phyloP scores from a whole-genome alignment of 2,113 vertebrate genomes.

The Pseudonaja textilis region DNA sequence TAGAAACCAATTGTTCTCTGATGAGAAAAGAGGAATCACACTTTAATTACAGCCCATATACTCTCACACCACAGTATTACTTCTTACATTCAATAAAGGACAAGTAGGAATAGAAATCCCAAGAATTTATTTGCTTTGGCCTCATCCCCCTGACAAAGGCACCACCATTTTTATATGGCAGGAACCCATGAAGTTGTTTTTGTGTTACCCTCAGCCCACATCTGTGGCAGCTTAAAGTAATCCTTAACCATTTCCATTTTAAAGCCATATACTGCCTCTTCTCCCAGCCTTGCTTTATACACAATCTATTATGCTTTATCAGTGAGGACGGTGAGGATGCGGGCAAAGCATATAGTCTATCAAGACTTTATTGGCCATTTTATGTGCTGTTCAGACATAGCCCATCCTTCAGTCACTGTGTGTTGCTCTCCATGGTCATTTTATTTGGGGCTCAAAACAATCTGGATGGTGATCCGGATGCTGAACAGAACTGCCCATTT shows the following conservation, averaged over 20 bases:
- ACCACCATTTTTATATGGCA: neutral
- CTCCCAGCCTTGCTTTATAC: neutral
- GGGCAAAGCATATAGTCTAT: neutral
- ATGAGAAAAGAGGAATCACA: constrained; percentile 22
- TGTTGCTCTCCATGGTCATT: neutral
- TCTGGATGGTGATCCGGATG: neutral
- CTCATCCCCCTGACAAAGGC: neutral
- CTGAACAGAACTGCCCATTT: neutral
- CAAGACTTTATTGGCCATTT: neutral
- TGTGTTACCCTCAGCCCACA: neutral
- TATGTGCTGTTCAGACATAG: neutral
- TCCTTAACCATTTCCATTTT: neutral
- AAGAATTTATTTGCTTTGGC: neutral
- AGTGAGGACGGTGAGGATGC: neutral
- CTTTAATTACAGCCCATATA: neutral
- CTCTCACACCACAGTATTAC: neutral
- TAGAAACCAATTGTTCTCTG: neutral
- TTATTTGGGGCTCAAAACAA: neutral
- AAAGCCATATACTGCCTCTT: neutral
- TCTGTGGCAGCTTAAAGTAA: neutral
- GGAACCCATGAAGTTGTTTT: neutral
- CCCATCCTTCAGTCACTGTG: neutral
- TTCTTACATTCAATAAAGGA: neutral
- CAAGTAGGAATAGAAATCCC: constrained; percentile 12
- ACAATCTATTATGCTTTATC: neutral